Evolutionary conservation across 2,113 vertebrate species (phyloP), one percentile per base, ranked within the genome.

Genomic region (Orcinus orca): DNA sequence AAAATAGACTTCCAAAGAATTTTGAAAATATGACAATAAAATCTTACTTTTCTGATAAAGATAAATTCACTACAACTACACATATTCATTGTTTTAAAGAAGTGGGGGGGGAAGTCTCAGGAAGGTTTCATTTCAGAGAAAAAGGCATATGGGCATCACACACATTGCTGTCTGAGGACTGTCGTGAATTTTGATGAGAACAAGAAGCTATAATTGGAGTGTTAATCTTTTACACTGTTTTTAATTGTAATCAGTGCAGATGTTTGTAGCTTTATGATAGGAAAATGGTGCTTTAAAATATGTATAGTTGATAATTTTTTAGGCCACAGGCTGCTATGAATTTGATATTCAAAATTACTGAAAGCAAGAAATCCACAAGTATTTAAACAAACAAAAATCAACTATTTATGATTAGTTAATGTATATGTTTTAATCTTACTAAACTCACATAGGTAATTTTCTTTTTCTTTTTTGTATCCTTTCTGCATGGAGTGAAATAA

Each of bases 171-270:
- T 93, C 67, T 92, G 92, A 60, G 92, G 93, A 77, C 47, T 41
- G 50, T 62, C 55, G 80, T 97, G 97, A 96, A 96, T 97, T 96
- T 96, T 96, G 93, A 98, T 98, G 96, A 98, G 97, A 95, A 71
- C 83, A 92, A 79, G 96, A 65, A 93, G 58, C 96, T 97, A 84
- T 97, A 97, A 95, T 96, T 98, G 95, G 83, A 96, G 87, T 90
- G 87, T 92, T 96, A 95, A 97, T 97, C 87, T 97, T 96, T 95
- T 97, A 94, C 90, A 97, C 87, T 95, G 88, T 94, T 97, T 97
- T 98, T 96, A 97, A 98, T 97, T 97, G 93, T 98, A 97, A 98
- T 98, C 86, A 96, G 74, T 87, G 74, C 65, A 96, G 77, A 97
- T 97, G 95, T 97, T 97, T 97, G 79, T 91, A 87, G 93, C 89